Evolutionary conservation across 2,888 invertebrate species (phyloP), one percentile per base, ranked within the genome.

Genomic region (Metellina segmentata): DNA sequence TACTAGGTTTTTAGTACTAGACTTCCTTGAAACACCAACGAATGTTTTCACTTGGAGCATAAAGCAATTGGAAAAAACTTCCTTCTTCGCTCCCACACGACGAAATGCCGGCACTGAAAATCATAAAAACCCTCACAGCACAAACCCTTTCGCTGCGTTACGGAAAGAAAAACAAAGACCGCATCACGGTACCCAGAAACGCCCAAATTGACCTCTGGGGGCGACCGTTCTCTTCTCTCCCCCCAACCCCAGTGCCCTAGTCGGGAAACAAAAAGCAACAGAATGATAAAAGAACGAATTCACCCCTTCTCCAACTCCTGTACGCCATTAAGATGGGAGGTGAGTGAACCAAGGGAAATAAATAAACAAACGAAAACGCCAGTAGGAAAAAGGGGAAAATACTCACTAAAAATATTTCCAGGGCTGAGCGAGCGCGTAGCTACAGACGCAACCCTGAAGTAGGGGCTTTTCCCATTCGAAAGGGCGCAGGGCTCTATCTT

Each of bases 341-440:
- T 74, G 83, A 77, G 78, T 78, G 49, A 78, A 78, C 70, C 78
- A 6, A 49, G 48, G 78, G 8, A 86, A 78, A 16, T 16, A 61
- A 78, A 70, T 70, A 78, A 86, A 78, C 52, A 86, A 81, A n/a
- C 77, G 52, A 86, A 86, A 49, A 70, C 48, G n/a, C 19, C n/a
- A 85, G 20, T 20, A 11, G 70, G 49, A 53, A 61, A 61, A 85
- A 85, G 13, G 61, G 61, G 61, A 52, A 78, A 86, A 78, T 52
- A 77, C 69, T 69, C 78, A 86, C 86, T 78, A 86, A 86, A 86
- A 86, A 86, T 86, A 85, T 85, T 78, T 78, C 52, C 69, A 13
- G 70, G 71, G 19, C 51, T 71, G 85, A 75, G 52, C 48, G 70
- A 70, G 70, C 69, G 51, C 69, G 71, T 8, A 71, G 70, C 49